A percentile compares a stretch with the other conserved stretches of the same genome.
Conservation (phyloP, 2,797 vertebrate genomes). For the Poeciliopsis infans region DNA sequence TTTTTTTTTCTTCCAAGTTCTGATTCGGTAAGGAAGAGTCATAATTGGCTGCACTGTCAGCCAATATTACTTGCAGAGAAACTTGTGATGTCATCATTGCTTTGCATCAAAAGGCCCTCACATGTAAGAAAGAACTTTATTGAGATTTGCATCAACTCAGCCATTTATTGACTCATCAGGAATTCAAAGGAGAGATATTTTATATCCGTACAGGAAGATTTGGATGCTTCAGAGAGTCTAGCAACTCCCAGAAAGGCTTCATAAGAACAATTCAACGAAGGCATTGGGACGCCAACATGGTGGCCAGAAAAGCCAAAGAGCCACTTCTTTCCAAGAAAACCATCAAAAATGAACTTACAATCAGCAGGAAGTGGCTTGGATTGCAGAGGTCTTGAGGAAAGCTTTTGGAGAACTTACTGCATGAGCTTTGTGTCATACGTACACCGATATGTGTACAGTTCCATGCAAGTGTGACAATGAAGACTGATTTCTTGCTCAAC, state of each 20-base stretch:
- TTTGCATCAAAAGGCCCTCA: neutral
- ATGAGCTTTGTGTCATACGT: neutral
- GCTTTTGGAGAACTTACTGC: neutral
- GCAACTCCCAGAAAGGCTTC: neutral
- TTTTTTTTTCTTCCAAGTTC: neutral
- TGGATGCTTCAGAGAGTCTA: neutral
- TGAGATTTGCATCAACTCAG: neutral
- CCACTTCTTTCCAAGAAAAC: neutral
- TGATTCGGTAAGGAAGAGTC: neutral
- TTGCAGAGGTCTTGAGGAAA: neutral
- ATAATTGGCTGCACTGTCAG: neutral
- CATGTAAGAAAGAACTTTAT: neutral
- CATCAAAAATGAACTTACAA: neutral
- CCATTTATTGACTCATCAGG: neutral
- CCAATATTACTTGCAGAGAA: neutral
- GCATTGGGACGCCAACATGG: neutral
- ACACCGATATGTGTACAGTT: neutral
- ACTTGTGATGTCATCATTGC: neutral
- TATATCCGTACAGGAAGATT: no score
- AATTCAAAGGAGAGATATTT: neutral
- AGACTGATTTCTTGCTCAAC: no score
- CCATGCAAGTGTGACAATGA: no score
- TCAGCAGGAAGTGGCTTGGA: neutral
- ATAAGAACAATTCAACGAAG: neutral
- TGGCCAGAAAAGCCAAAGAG: neutral